Base-by-base conservation (phyloP, 2,888 invertebrate genomes). In the Drosophila diplacantha region DNA sequence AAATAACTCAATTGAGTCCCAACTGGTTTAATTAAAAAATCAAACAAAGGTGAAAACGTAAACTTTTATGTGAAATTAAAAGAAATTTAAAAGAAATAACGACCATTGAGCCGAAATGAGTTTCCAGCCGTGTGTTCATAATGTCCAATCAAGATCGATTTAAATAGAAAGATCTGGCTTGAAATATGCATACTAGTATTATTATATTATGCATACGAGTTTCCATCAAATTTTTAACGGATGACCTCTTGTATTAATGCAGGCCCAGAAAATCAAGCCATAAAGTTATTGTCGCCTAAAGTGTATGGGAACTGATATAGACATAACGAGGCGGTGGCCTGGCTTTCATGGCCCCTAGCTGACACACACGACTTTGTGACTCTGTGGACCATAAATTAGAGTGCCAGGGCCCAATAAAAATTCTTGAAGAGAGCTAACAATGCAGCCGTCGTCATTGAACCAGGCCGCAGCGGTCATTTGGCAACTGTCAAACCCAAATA, bases 351-450 rank as follows among this genome's bases (percentile, higher is more conserved):
- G 68, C 66, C 49, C 49, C 63, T 73, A 76, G 52, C 64, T 71
- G 79, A 74, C 77, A 82, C 74, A 73, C 75, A 44, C 44, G 44
- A 44, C 44, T 31, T 44, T 44, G 44, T 44, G 77, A 72, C 60
- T 44, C 20, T 31, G 61, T 47, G 38, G 69, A 64, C 77, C 75
- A 81, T 83, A 81, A 83, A 83, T 81, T 82, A 72, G 67, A 69
- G 62, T 79, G 84, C 51, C 51, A 51, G 44, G 31, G 46, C 41
- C 71, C 71, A 83, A 81, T 83, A 77, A 81, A 80, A 78, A 75
- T 83, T 80, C 83, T 75, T 69, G 57, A 31, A 32, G 41, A 58
- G 37, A 58, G 35, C 62, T 18, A 62, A 61, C 61, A 68, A 68
- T 49, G 44, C 39, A 29, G 29, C 35, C 43, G n/a, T 35, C 31